A percentile compares a stretch with the other conserved stretches of the same genome.
phyloP scores from a whole-genome alignment of 2,797 vertebrate genomes.

The Leucoraja ocellata region DNA sequence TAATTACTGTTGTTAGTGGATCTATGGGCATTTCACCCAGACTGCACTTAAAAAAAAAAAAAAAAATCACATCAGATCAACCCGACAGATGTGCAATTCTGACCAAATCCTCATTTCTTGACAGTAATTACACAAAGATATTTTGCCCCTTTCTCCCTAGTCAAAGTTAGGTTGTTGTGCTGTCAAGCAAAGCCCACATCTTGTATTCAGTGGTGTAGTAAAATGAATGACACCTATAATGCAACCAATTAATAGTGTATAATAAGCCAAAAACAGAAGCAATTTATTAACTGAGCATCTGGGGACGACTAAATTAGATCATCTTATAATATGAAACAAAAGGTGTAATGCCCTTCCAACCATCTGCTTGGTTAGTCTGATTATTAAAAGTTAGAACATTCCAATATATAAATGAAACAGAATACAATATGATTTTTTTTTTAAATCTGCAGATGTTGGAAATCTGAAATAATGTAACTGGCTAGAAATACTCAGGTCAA shows the following conservation, averaged over 20 bases:
- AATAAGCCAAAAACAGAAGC: background rate
- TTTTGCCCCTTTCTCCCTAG: background rate
- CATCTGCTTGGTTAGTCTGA: constrained; percentile 8
- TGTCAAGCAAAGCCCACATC: background rate
- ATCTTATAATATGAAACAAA: background rate
- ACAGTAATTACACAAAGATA: background rate
- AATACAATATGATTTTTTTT: no score
- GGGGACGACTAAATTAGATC: background rate
- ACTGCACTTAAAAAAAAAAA: background rate
- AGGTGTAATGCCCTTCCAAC: background rate
- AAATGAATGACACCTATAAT: background rate
- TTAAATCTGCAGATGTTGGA: no score
- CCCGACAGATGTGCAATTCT: background rate
- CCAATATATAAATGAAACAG: background rate
- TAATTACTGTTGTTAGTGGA: background rate
- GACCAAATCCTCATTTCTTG: background rate
- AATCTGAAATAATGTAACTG: no score
- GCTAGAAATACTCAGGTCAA: no score
- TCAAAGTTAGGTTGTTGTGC: background rate
- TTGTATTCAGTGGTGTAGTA: background rate
- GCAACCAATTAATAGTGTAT: background rate
- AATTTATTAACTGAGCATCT: background rate
- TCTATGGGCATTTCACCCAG: background rate
- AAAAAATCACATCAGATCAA: background rate
- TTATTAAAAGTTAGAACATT: background rate